Evolutionary conservation across 2,113 vertebrate genomes (phyloP), one percentile per base, ranked within the genome.

Genomic region (Hemichromis elongatus): DNA sequence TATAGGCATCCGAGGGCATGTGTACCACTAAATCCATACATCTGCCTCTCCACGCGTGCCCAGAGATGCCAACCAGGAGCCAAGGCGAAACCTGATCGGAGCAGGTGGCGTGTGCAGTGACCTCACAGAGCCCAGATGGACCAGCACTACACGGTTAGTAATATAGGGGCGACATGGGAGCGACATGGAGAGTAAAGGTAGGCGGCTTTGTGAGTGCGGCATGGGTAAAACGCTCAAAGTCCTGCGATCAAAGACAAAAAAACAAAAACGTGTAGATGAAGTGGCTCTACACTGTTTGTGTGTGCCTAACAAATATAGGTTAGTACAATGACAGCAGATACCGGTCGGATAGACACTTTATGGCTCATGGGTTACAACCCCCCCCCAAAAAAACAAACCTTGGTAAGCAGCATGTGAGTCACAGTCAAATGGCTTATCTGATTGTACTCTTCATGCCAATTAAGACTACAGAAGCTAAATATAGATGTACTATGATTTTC

Each of bases 21-120:
- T 90, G 86, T 86, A 81, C 63, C 63, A 66, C 84, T 84, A 89
- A 92, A 94, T 91, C 92, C 80, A 94, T 93, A 94, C 93, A 93
- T 94, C 92, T 94, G 93, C 86, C 86, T 86, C 86, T 11, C 79
- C 52, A 50, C 26, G 55, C 50, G 24, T 81, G 90, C 88, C 87
- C 90, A 91, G 78, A 88, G 86, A 92, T 45, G 59, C 84, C 88
- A 92, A 90, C 88, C 87, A 93, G 88, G 84, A 92, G 87, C 91
- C 85, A 82, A 75, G 50, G 86, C 63, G 7, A 89, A 83, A 88
- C 80, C 88, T 57, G 63, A 93, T 88, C 75, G 1, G 90, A 95
- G 92, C 95, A 95, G 95, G 94, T 95, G 95, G 95, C 9, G 90
- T 94, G 95, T 94, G 91, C 93, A 92, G 88, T 95, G 95, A 95